Base-by-base conservation (phyloP, 2,888 invertebrate species). In the Julus scandinavius region DNA sequence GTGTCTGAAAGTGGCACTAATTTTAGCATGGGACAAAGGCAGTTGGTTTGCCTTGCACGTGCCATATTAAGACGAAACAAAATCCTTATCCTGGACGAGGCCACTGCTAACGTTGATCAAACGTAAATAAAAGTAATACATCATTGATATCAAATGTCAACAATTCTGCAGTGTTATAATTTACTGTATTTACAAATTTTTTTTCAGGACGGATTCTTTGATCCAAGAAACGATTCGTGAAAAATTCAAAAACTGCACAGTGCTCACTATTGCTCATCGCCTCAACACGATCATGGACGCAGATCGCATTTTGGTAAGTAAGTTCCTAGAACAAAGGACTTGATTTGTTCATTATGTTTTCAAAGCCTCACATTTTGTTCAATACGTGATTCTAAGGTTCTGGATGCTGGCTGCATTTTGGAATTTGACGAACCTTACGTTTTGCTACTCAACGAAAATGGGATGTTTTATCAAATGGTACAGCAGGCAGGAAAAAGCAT, bases 11-110 rank as follows among this genome's bases (percentile, higher is more conserved):
- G 95, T n/a, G 96, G 96, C 0, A 93, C 95, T 0, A 96, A 96
- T 92, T 96, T 97, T 92, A 97, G 97, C 89, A 95, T 97, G 9
- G 98, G 98, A 0, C 98, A 98, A 92, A 93, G 97, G 15, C 98
- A 98, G 92, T 93, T 98, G 88, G 95, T 98, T 85, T 98, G 98
- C 92, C 93, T 98, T 89, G 98, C 97, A 0, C 94, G 98, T 88
- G 98, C 98, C 63, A 96, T 98, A 91, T 93, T 98, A 29, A 94
- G 96, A 41, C 95, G 96, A 90, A 97, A 97, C 92, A 95, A 95
- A 90, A 95, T 98, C 90, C 93, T 98, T 0, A 95, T 98, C 90
- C 93, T 98, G 90, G 98, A 98, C 91, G 98, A 98, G 92, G 98
- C 98, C 20, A 98, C 98, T 0, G 97, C 98, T 1, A 98, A 97